A percentile compares a stretch with the other conserved stretches of the same genome.
Conservation (phyloP, 2,113 vertebrate species). For the rabbit (Oryctolagus cuniculus) region mOryCun1.1 NC_091449.1:25091501-25092000, state of each 20-base stretch:
- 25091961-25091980: conserved; percentile 92
- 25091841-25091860: conserved; percentile 82
- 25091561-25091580: background rate
- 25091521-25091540: background rate
- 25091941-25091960: conserved; percentile 85
- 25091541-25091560: background rate
- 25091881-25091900: conserved; percentile 89
- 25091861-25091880: conserved; percentile 90
- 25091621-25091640: background rate
- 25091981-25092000: conserved; percentile 90
- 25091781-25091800: conserved; percentile 87
- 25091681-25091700: background rate
- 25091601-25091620: background rate
- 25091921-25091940: conserved; percentile 92
- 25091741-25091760: too few species aligned
- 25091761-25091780: conserved; percentile 84
- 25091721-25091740: background rate
- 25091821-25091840: conserved; percentile 84
- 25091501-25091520: background rate
- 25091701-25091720: background rate
- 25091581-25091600: background rate
- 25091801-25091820: conserved; percentile 86
- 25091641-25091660: background rate
- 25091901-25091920: conserved; percentile 91
- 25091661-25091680: background rate